Evolutionary conservation across 1,140 invertebrate genomes (phyloP), one percentile per base, ranked within the genome.

Genomic region (Meloidogyne chitwoodi): DNA sequence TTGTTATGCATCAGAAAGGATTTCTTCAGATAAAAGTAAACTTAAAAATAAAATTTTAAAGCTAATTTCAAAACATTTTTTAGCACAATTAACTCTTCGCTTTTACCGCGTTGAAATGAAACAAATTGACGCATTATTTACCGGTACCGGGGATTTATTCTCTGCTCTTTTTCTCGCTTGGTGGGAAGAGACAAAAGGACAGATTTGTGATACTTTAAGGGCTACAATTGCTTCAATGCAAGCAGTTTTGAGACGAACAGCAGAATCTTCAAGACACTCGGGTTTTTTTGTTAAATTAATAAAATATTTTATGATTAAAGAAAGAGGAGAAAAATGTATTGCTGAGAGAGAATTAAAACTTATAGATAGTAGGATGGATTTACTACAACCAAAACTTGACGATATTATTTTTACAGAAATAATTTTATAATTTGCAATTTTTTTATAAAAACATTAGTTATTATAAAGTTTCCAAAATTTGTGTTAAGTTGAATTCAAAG

Each of bases 71-170:
- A 31, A 31, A 31, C 8, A 29, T 27, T 5, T 24, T 76, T 48
- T 61, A 62, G 76, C 78, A 11, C 14, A 65, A n/a, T n/a, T 29
- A 19, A 38, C 0, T 66, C 26, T 79, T 27, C 61, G 64, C 6
- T 19, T 34, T 22, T 78, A 77, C 68, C 77, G 80, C 4, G 81
- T 81, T 62, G 79, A 81, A 56, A 77, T 82, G 31, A 67, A 78
- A 5, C 26, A 79, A 24, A 65, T 83, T 73, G n/a, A 19, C 11
- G 74, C 68, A 22, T 8, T 48, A 27, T 82, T 71, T 41, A 74
- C 81, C 16, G 81, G 81, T 16, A 83, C 81, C 27, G 81, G 81
- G 5, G 81, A 83, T 75, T 29, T 83, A 5, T 83, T 83, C 29
- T 65, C 82, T n/a, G 67, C 73, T 14, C 71, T 83, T 29, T 62